Evolutionary conservation across 2,113 vertebrate genomes (phyloP).

Genomic region (Xyliphius kryptos): DNA sequence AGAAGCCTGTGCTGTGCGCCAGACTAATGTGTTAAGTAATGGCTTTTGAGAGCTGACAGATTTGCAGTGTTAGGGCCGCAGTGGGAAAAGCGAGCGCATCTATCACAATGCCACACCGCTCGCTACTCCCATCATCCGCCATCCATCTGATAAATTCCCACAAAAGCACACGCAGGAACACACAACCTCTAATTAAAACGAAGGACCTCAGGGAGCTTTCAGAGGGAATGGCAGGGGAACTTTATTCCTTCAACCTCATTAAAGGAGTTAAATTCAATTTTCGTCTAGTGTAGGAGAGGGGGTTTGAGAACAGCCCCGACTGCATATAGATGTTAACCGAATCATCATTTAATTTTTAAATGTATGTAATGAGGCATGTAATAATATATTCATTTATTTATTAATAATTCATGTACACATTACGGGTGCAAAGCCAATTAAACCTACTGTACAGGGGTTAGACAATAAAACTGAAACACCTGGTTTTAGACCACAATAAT

Average conservation of each 20-base stretch:
- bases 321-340: no score
- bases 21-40: conserved; percentile 55
- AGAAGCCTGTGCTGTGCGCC: conserved; percentile 27
- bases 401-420: no score
- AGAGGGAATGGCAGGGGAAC: conserved; percentile 13
- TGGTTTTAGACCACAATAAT: no score
- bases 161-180: conserved; percentile 37
- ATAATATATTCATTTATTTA: no score
- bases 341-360: no score
- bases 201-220: conserved; percentile 19
- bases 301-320: no score
- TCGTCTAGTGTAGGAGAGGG: no score
- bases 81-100: conserved; percentile 48
- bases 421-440: no score
- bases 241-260: conserved; percentile 29
- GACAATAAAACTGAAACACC: no score
- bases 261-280: conserved; percentile 17
- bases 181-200: conserved; percentile 35
- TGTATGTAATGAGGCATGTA: no score
- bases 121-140: conserved; percentile 55
- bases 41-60: conserved; percentile 56
- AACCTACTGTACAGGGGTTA: no score
- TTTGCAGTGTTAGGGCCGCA: conserved; percentile 29
- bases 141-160: conserved; percentile 53
- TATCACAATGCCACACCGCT: conserved; percentile 55